Conservation (phyloP, 2,797 vertebrate species). For the Masticophis lateralis region DNA sequence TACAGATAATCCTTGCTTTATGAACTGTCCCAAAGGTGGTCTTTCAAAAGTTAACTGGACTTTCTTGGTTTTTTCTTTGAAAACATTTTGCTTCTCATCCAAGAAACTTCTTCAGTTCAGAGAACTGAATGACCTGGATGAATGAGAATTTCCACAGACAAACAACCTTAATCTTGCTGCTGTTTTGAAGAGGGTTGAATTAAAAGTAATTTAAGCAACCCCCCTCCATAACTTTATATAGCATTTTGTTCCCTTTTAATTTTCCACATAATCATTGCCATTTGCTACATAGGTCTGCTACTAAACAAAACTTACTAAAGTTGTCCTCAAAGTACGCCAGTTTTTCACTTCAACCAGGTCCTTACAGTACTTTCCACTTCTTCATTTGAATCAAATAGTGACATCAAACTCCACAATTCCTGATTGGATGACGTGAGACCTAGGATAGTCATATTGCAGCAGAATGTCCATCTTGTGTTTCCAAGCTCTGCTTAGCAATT, state of each 20-base stretch:
- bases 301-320: neutral
- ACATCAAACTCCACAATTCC: neutral
- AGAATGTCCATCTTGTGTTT: neutral
- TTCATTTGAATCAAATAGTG: neutral
- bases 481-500: neutral
- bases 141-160: neutral
- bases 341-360: neutral
- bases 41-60: neutral
- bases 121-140: neutral
- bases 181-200: neutral
- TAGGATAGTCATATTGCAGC: neutral
- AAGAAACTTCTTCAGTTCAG: neutral
- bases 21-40: neutral
- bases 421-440: neutral
- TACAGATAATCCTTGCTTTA: neutral
- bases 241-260: neutral
- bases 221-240: neutral
- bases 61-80: neutral
- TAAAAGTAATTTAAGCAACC: neutral
- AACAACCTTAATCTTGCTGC: neutral
- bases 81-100: neutral
- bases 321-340: neutral
- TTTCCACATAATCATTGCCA: neutral
- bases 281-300: neutral
- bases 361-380: neutral